Conservation (phyloP, 2,797 vertebrate species). For the Dromococcyx pavoninus region DNA sequence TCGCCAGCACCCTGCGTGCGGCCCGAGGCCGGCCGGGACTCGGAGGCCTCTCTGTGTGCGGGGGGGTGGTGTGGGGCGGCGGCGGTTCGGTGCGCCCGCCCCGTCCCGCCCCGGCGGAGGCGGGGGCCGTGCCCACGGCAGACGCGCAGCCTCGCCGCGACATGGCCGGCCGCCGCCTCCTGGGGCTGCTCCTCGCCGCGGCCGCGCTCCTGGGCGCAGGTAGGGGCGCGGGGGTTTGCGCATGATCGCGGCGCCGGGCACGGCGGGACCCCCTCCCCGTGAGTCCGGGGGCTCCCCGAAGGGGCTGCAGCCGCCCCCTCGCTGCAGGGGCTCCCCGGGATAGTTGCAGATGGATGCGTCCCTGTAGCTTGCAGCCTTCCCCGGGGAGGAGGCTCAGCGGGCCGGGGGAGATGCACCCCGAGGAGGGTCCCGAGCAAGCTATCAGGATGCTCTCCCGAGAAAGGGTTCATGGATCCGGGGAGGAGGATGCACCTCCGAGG, state of each 20-base stretch:
- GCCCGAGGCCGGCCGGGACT: too few species aligned
- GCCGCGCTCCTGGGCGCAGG: constrained; percentile 14
- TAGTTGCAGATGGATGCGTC: neutral
- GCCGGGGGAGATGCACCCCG: too few species aligned
- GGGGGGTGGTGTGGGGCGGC: too few species aligned
- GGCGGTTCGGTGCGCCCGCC: neutral
- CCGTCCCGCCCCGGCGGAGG: neutral
- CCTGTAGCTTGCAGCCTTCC: neutral
- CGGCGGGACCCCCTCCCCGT: neutral
- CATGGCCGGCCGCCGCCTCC: neutral
- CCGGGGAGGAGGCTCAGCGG: neutral
- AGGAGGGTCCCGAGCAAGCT: too few species aligned
- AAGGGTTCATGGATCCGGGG: too few species aligned
- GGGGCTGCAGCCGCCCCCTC: neutral
- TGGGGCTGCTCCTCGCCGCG: neutral
- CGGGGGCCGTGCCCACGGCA: neutral
- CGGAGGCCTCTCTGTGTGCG: too few species aligned
- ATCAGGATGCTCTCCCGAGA: too few species aligned
- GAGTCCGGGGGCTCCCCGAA: too few species aligned
- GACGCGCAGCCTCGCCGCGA: neutral
- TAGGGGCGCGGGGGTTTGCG: neutral
- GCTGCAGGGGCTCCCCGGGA: too few species aligned
- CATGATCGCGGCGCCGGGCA: neutral
- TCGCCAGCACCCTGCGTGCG: neutral
- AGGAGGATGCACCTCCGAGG: too few species aligned